Percentiles rank a stretch among this genome's conserved stretches.
These are phyloP conservation scores for Nettapus auritus DNA, from an alignment of 2,113 vertebrate genomes.

Conservation along the genomic window DNA sequence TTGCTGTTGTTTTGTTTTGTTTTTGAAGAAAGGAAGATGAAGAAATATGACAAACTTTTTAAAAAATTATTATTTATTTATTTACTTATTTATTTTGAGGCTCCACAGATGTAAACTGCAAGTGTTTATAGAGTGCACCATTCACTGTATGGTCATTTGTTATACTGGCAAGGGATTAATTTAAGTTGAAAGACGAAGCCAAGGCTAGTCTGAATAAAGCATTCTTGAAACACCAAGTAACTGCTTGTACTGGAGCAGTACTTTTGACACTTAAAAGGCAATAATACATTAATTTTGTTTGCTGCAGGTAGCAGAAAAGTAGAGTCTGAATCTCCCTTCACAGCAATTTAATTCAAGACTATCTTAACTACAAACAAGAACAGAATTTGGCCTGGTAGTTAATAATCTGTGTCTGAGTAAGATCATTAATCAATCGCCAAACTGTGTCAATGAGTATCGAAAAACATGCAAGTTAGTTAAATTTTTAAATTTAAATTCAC, in stretches of 20 bases:
- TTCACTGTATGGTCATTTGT: accelerated
- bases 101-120: background rate
- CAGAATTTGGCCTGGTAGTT: background rate
- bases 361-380: background rate
- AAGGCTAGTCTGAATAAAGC: background rate
- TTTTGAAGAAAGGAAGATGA: background rate
- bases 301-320: background rate
- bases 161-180: background rate
- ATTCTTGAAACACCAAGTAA: background rate
- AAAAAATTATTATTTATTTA: no score
- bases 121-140: background rate
- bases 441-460: background rate
- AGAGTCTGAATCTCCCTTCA: background rate
- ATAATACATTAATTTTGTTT: background rate
- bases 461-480: background rate
- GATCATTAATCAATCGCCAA: background rate
- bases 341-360: background rate
- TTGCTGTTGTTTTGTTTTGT: no score
- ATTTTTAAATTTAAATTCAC: background rate
- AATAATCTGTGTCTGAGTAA: background rate
- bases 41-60: background rate
- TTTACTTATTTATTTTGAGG: background rate
- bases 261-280: background rate
- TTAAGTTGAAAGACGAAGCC: background rate
- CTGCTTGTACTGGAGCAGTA: background rate